Evolutionary conservation across 2,888 invertebrate genomes (phyloP), one percentile per base, ranked within the genome.

Genomic region (Eupeodes luniger): DNA sequence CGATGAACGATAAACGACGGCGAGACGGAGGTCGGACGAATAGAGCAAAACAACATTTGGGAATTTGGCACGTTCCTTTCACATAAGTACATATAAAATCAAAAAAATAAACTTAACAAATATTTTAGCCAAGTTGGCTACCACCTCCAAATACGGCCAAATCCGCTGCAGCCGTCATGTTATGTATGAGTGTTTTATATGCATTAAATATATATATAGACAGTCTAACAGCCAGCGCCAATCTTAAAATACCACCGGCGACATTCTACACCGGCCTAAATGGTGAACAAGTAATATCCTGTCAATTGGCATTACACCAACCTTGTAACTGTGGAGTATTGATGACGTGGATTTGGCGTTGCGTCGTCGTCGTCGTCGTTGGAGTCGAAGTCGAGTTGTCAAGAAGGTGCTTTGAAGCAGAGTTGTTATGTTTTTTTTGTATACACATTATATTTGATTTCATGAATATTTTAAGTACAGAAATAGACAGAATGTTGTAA

Each of bases 281-380:
- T 77, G 80, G 67, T 70, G 51, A 61, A 57, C 83, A 86, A 75
- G 82, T 70, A 86, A 83, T 86, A 86, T 87, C 80, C 83, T 87
- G 86, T 87, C 86, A 83, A 87, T 64, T 83, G 79, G 79, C 53
- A 87, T 87, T 87, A 83, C 76, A 55, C 36, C 76, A 83, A 59
- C 83, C 86, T 87, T 83, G 83, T 80, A 86, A 67, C 55, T 66
- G 59, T 72, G 49, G 59, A 69, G 57, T 59, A 81, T 70, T 80
- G 85, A 86, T 86, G 86, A 86, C 86, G 86, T 70, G 62, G 19
- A 55, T 49, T 55, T 55, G 55, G 55, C 55, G 16, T 51, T 3
- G 36, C 5, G 53, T 51, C 51, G 49, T 40, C 6, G 40, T 40
- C 55, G 16, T 51, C 6, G 36, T 2, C 2, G 27, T 27, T 3